Base-by-base conservation (phyloP, 2,797 vertebrate genomes). In the Pipistrellus kuhlii region DNA sequence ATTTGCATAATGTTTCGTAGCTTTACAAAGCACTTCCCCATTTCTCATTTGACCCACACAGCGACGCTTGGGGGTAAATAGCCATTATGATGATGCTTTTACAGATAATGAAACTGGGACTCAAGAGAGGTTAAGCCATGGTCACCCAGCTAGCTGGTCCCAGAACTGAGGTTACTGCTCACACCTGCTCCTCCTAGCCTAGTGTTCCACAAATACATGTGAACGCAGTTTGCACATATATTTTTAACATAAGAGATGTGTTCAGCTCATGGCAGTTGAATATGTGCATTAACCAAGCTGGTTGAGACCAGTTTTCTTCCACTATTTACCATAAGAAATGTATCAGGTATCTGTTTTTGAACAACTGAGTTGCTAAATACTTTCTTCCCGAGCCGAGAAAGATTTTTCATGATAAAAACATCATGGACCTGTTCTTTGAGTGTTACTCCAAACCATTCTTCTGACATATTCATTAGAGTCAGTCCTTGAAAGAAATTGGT, bases 371-470 rank as follows among this genome's bases (percentile, higher is more conserved):
- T 91, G 83, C 69, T 83, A 17, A 93, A 75, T 77, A 55, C 7
- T 81, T 72, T 1, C 71, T 95, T 92, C 59, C 55, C 14, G 66
- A 92, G 64, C 0, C 76, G 0, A 30, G 94, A 88, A 81, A 90
- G 96, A 62, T 53, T 90, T 96, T 95, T 57, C 20, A 3, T 25
- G 21, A 25, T 76, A 66, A 68, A 96, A 92, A 73, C 64, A 71
- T 86, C 84, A 48, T 20, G 12, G 81, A 84, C 76, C 82, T 64
- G 41, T 75, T 90, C 87, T 93, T 80, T 85, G 93, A 71, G 53
- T 77, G 41, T 95, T 80, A 71, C 75, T 89, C 35, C 53, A 94
- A 44, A 93, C 94, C 35, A 73, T 51, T 89, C 53, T 96, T 72
- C 20, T 68, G 86, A 35, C 69, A 0, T 12, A 32, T 84, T 59